Base-by-base conservation (phyloP, 30 jellyfish, hydroid and myxozoan species). In the Morbakka virulenta region DNA sequence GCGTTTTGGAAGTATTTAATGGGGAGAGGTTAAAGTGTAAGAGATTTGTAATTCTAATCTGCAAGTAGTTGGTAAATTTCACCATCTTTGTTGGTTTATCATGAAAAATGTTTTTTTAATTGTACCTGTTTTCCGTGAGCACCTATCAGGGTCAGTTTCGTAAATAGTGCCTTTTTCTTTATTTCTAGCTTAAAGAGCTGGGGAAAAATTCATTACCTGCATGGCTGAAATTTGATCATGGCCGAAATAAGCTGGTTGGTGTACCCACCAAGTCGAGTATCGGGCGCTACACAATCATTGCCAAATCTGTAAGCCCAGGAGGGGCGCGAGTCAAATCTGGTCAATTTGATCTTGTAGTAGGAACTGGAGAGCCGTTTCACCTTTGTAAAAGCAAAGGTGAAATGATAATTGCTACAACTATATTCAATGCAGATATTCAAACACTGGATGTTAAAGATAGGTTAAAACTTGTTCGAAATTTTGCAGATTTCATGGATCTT, bases 211-310 rank as follows among this genome's bases (percentile, higher is more conserved):
- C 51, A 17, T 89, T 92, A 1, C 98, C 98, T 26, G 70, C 20
- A 11, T 92, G 98, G 98, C 91, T 92, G 2, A 67, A 84, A 0
- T 77, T 72, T 72, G 75, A 71, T 47, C 69, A 82, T 6, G 52
- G 76, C 28, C 83, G 52, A 30, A 76, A 85, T 71, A 81, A 82
- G 66, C 62, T 92, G 14, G 87, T 86, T 30, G 98, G 96, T 9
- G 81, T 92, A 2, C 98, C 98, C 14, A 34, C 77, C 9, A 61
- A 51, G 23, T 30, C 21, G 62, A 95, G 85, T 65, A 71, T 80
- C 20, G 89, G 96, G 49, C 30, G 11, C 17, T 1, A 74, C 35
- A 69, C 76, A 24, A 57, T 86, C 4, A 73, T 76, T 63, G 31
- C 77, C 50, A 83, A 83, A 83, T 53, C 78, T 33, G 69, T 66